Percentiles rank a stretch among this genome's conserved stretches.
phyloP scores from a whole-genome alignment of 2,113 vertebrate species.

The Glaucidium brasilianum region DNA sequence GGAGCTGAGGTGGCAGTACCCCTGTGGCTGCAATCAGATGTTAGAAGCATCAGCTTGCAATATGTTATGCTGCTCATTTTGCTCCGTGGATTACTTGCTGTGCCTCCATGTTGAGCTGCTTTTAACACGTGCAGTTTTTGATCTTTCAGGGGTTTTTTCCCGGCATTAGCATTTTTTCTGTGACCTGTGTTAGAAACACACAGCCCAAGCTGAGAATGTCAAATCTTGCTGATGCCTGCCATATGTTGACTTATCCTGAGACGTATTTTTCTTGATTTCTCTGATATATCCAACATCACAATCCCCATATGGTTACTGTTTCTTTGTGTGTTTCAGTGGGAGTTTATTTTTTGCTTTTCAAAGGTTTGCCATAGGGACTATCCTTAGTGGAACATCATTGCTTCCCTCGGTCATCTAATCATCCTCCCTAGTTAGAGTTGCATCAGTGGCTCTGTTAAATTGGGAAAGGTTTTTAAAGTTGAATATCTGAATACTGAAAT shows the following conservation, averaged over 20 bases:
- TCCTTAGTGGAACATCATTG: background rate
- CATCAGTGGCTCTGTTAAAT: constrained; percentile 30
- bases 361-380: constrained; percentile 25
- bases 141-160: background rate
- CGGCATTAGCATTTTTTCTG: background rate
- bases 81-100: background rate
- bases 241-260: constrained; percentile 35
- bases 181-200: constrained; percentile 3
- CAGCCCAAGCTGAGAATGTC: background rate
- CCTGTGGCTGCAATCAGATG: background rate
- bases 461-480: constrained; percentile 33
- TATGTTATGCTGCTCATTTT: background rate
- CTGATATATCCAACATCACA: constrained; percentile 46
- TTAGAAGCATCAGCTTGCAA: background rate
- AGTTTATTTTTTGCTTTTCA: constrained; percentile 49
- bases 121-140: constrained; percentile 11
- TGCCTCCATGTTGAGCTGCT: background rate
- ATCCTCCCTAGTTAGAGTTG: constrained; percentile 45
- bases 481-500: constrained; percentile 35
- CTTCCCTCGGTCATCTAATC: constrained; percentile 42
- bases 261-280: constrained; percentile 36
- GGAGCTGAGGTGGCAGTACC: background rate
- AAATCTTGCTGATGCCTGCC: constrained; percentile 34
- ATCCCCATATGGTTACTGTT: constrained; percentile 57
- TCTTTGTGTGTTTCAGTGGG: constrained; percentile 30